Percentiles rank a stretch among this genome's conserved stretches.
Evolutionary conservation across 2,113 vertebrate species (phyloP).

Genomic region (Camelus dromedarius): DNA sequence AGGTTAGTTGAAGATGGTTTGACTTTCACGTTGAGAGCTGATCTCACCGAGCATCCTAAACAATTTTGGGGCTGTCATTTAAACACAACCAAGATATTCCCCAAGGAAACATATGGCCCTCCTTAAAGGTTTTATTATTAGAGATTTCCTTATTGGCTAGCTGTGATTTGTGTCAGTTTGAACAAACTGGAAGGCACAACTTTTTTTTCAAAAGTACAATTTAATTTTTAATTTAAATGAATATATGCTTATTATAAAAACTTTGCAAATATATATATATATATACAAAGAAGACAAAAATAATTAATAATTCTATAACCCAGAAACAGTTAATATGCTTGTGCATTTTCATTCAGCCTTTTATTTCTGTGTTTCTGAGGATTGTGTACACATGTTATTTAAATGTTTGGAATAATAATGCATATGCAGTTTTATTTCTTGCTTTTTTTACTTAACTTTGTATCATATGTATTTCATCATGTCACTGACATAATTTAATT

Average conservation of each 20-base stretch:
- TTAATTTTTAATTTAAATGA: constrained; percentile 31
- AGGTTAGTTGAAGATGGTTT: neutral
- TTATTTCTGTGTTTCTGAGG: neutral
- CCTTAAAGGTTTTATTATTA: neutral
- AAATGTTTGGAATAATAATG: neutral
- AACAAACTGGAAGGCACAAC: neutral
- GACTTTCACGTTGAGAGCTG: constrained; percentile 1
- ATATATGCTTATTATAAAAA: neutral
- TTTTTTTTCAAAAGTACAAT: neutral
- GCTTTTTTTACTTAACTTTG: neutral
- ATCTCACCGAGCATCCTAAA: neutral
- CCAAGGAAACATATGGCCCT: neutral
- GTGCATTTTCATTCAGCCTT: neutral
- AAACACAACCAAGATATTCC: neutral
- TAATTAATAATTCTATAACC: neutral
- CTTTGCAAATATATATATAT: neutral
- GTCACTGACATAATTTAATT: neutral
- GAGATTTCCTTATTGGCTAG: constrained; percentile 26
- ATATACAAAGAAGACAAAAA: neutral
- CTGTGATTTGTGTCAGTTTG: neutral
- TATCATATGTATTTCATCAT: neutral
- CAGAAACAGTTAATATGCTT: neutral
- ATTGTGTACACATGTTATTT: neutral
- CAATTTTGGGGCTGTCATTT: neutral
- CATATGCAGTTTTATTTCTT: neutral